A percentile compares a stretch with the other conserved stretches of the same genome.
Conservation (phyloP, 2,888 invertebrate genomes). For the Drosophila robusta region DNA sequence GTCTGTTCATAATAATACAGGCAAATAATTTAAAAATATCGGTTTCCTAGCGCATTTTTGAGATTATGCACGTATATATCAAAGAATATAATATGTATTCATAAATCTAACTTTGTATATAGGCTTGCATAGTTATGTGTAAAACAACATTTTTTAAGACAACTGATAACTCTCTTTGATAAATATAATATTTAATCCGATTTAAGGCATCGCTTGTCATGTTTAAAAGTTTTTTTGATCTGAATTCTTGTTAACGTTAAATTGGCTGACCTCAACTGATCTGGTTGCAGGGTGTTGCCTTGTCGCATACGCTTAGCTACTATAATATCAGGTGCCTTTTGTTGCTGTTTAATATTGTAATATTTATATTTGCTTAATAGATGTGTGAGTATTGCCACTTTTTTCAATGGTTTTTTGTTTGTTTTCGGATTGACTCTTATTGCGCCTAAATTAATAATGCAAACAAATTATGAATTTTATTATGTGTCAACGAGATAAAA, state of each 20-base stretch:
- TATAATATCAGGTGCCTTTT: neutral
- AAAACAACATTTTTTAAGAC: too few species aligned
- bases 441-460: conserved; percentile 71
- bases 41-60: too few species aligned
- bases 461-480: conserved; percentile 65
- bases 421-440: conserved; percentile 35
- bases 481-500: conserved; percentile 18
- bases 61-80: too few species aligned
- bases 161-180: too few species aligned
- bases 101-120: too few species aligned
- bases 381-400: conserved; percentile 34
- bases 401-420: conserved; percentile 21
- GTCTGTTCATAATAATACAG: neutral
- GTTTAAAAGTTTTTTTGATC: too few species aligned
- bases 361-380: conserved; percentile 53
- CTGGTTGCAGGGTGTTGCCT: conserved; percentile 6
- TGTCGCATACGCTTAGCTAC: neutral
- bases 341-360: conserved; percentile 21
- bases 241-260: too few species aligned
- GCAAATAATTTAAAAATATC: neutral
- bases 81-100: too few species aligned
- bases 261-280: neutral
- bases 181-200: too few species aligned
- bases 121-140: too few species aligned
- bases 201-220: too few species aligned